phyloP scores from a whole-genome alignment of 2,888 invertebrate species.

The Oasisia sp. region DNA sequence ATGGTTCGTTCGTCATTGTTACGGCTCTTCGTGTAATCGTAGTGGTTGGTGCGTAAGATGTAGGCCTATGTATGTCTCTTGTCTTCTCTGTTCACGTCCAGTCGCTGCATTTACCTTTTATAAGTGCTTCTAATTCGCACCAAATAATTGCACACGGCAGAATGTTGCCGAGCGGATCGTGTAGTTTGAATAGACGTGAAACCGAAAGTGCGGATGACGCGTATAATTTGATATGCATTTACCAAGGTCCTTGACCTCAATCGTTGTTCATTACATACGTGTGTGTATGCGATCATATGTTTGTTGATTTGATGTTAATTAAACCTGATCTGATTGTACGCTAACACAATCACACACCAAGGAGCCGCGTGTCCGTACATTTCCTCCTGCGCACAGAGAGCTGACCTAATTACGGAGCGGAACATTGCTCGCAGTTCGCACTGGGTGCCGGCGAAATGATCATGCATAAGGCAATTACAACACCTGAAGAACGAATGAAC shows the following conservation, averaged over 20 bases:
- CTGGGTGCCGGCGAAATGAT: not conserved
- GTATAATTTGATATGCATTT: not conserved
- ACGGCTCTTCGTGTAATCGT: not conserved
- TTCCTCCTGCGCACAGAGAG: not conserved
- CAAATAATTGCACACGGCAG: not conserved
- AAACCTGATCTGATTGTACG: not conserved
- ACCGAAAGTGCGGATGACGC: not conserved
- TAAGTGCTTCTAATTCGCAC: not conserved
- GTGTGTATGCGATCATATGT: not conserved
- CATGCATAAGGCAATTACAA: not conserved
- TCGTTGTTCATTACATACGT: not conserved
- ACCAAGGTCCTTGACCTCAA: not conserved
- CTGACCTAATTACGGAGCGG: not conserved
- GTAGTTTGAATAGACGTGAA: not conserved
- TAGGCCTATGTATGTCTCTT: not conserved
- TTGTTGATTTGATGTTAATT: not conserved
- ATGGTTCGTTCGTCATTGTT: not conserved
- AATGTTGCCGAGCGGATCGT: not conserved
- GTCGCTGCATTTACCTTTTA: slow-evolving; percentile 3
- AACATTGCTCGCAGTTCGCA: not conserved
- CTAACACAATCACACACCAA: not conserved
- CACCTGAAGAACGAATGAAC: not conserved
- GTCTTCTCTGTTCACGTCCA: not conserved
- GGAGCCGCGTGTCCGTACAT: not conserved
- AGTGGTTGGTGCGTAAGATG: not conserved